These are phyloP conservation scores for Pasiphila rectangulata DNA, from an alignment of 2,888 invertebrate species.

Conservation along the genomic window DNA sequence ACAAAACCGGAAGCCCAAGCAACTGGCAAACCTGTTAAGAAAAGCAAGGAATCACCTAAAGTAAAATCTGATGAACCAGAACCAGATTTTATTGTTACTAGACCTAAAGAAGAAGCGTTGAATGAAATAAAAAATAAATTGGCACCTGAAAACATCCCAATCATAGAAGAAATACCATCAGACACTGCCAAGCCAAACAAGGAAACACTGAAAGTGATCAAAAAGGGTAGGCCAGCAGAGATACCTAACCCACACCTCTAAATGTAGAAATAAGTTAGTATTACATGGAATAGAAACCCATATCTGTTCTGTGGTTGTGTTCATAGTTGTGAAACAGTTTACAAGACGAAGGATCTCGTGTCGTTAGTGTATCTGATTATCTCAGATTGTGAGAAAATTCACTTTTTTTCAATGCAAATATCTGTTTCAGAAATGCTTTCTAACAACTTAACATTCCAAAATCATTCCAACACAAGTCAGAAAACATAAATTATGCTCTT, in stretches of 20 bases:
- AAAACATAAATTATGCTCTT: neutral
- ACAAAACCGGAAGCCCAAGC: constrained; percentile 26
- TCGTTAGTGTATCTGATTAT: neutral
- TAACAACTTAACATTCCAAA: constrained; percentile 17
- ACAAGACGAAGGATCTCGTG: constrained; percentile 29
- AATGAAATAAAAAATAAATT: constrained; percentile 31
- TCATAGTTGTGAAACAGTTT: constrained; percentile 33
- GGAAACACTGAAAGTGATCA: constrained; percentile 82
- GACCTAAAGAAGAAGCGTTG: constrained; percentile 24
- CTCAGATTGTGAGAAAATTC: neutral
- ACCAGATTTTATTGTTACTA: constrained; percentile 23
- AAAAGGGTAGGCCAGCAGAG: constrained; percentile 77
- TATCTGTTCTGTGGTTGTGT: constrained; percentile 24
- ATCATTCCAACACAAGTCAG: constrained; percentile 9
- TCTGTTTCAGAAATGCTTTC: no score
- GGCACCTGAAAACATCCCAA: constrained; percentile 62
- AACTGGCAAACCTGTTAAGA: constrained; percentile 20
- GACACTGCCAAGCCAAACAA: constrained; percentile 77
- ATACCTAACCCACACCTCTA: constrained; percentile 64
- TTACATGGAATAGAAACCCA: constrained; percentile 8
- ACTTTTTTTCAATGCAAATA: no score
- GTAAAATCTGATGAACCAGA: constrained; percentile 28
- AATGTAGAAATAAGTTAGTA: constrained; percentile 19
- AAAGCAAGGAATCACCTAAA: constrained; percentile 29
- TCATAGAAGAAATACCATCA: constrained; percentile 76